Conservation (phyloP, 2,797 vertebrate species). For the Tragelaphus eurycerus region DNA sequence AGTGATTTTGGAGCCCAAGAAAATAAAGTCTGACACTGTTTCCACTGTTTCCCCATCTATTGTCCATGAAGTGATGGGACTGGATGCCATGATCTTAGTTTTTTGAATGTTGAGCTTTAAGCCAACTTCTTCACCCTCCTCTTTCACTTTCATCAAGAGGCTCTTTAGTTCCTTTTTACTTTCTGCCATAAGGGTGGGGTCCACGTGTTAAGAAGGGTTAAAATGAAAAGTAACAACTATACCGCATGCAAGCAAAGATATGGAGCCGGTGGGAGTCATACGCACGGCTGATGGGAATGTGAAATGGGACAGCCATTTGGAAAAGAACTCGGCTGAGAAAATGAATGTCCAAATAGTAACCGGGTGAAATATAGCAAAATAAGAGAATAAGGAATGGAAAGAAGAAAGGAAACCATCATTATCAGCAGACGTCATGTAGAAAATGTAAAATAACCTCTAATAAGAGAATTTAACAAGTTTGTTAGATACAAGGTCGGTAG, state of each 20-base stretch:
- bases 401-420: background rate
- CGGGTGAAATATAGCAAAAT: background rate
- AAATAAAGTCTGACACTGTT: too few relatives aligned
- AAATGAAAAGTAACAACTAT: too few relatives aligned
- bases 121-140: too few relatives aligned
- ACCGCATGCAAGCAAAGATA: accelerated
- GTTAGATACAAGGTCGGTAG: background rate
- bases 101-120: too few relatives aligned
- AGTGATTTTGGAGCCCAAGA: too few relatives aligned
- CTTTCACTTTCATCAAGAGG: too few relatives aligned
- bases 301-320: accelerated
- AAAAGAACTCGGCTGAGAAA: background rate
- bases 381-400: background rate
- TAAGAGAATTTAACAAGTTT: background rate
- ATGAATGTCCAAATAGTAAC: background rate
- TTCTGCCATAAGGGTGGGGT: too few relatives aligned
- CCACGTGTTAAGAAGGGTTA: accelerated
- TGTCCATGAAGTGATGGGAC: too few relatives aligned
- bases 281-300: too few relatives aligned
- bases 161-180: too few relatives aligned
- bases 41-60: too few relatives aligned
- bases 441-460: background rate
- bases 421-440: background rate
- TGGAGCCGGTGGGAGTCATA: accelerated
- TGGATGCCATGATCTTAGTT: too few relatives aligned